Evolutionary conservation across 2,113 vertebrate species (phyloP).

Genomic region (Hylia prasina): DNA sequence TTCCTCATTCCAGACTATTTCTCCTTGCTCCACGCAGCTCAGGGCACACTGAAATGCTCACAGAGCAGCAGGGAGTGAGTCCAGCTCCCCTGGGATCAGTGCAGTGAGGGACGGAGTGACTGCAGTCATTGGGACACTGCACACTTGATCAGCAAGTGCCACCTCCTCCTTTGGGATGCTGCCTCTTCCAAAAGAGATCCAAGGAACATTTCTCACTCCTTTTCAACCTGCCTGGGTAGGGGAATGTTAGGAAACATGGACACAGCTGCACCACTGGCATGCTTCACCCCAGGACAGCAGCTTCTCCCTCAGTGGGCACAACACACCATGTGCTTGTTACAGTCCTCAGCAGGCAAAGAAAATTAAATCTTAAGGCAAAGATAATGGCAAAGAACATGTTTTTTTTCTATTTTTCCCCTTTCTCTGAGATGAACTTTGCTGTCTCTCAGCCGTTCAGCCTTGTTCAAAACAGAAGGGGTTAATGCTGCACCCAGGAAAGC

Average conservation of each 20-base stretch:
- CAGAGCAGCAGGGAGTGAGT: background rate
- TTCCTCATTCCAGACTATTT: background rate
- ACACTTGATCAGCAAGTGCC: background rate
- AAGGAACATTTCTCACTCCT: background rate
- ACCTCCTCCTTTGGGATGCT: background rate
- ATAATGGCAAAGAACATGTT: fast-evolving
- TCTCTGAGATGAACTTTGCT: background rate
- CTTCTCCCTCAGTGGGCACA: background rate
- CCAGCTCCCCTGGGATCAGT: background rate
- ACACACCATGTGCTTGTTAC: background rate
- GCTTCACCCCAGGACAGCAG: background rate
- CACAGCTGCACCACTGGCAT: background rate
- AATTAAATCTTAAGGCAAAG: background rate
- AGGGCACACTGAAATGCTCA: background rate
- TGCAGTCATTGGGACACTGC: fast-evolving
- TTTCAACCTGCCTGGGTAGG: background rate
- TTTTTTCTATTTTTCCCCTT: too few species aligned
- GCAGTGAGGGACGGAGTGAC: background rate
- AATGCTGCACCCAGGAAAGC: background rate
- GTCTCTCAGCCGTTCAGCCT: background rate
- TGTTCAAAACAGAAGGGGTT: background rate
- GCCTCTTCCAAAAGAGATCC: background rate
- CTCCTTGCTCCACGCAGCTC: background rate
- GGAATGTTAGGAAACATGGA: background rate
- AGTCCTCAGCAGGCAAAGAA: background rate